These are phyloP conservation scores for Lethocerus indicus DNA, from an alignment of 1,140 invertebrate genomes.

Conservation along the genomic window DNA sequence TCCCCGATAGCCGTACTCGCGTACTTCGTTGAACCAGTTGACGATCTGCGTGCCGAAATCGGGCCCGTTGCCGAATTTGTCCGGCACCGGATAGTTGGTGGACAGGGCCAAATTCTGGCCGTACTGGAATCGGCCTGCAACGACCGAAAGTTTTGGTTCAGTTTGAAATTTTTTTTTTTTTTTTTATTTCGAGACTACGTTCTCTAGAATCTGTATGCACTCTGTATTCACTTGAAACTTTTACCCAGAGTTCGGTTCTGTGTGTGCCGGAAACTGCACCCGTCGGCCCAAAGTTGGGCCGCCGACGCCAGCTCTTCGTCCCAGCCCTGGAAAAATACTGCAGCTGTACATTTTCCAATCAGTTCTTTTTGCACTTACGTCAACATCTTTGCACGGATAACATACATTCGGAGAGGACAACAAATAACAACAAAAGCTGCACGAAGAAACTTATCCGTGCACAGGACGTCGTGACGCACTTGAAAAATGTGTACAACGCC, in stretches of 20 bases:
- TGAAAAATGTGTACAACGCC: neutral
- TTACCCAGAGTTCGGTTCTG: conserved; percentile 28
- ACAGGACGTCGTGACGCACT: neutral
- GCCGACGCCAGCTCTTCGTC: conserved; percentile 66
- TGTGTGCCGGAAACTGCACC: conserved; percentile 61
- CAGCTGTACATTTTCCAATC: neutral
- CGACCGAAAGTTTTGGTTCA: too few species aligned
- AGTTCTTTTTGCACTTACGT: neutral
- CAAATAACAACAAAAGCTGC: neutral
- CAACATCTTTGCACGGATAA: neutral
- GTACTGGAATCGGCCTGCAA: too few species aligned
- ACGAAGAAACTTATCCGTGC: neutral
- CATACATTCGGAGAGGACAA: neutral
- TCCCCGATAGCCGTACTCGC: neutral
- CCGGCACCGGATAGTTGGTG: too few species aligned
- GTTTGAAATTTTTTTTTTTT: too few species aligned
- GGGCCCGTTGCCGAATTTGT: too few species aligned
- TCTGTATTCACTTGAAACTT: too few species aligned
- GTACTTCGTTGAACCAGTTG: neutral
- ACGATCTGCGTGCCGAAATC: too few species aligned
- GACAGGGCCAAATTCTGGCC: too few species aligned
- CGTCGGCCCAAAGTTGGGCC: conserved; percentile 68
- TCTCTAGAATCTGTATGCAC: too few species aligned
- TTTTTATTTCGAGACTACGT: too few species aligned
- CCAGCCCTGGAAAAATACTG: conserved; percentile 42